phyloP scores from a whole-genome alignment of 1,140 invertebrate genomes.

The Thereuonema tuberculata region DNA sequence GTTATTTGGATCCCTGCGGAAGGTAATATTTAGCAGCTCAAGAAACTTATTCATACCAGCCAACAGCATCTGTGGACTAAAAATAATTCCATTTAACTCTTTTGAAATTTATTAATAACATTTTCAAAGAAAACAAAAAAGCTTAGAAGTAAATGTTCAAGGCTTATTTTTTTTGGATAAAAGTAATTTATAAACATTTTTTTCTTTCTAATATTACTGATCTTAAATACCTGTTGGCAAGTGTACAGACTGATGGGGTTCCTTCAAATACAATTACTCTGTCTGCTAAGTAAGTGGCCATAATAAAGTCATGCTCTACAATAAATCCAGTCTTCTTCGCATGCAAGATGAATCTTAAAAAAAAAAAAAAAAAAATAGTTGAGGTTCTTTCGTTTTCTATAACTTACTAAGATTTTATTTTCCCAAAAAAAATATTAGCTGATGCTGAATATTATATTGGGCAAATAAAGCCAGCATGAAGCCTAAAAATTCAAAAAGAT shows the following conservation, averaged over 20 bases:
- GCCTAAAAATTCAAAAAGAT: too few species aligned
- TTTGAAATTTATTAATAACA: too few species aligned
- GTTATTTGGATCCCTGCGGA: constrained; percentile 96
- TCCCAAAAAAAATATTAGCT: too few species aligned
- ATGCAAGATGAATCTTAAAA: constrained; percentile 84
- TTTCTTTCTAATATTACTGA: neutral
- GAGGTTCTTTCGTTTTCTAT: too few species aligned
- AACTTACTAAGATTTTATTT: too few species aligned
- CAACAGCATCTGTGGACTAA: constrained; percentile 73
- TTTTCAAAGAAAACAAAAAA: constrained; percentile 1
- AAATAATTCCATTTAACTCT: too few species aligned
- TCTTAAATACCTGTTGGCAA: constrained; percentile 55
- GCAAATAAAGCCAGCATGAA: too few species aligned
- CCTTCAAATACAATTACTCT: constrained; percentile 98
- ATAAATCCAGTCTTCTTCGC: constrained; percentile 99
- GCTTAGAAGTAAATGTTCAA: neutral
- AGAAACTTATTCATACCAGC: constrained; percentile 98
- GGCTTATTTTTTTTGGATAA: too few species aligned
- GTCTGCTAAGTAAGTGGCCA: constrained; percentile 98
- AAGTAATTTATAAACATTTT: constrained; percentile 10
- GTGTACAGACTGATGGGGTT: constrained; percentile 68
- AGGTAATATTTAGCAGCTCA: constrained; percentile 92
- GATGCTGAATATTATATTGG: too few species aligned
- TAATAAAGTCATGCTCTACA: constrained; percentile 99
- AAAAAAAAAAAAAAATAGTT: constrained; percentile 21